Conservation (phyloP, 1,140 invertebrate genomes). For the Drosophila arizonae region DNA sequence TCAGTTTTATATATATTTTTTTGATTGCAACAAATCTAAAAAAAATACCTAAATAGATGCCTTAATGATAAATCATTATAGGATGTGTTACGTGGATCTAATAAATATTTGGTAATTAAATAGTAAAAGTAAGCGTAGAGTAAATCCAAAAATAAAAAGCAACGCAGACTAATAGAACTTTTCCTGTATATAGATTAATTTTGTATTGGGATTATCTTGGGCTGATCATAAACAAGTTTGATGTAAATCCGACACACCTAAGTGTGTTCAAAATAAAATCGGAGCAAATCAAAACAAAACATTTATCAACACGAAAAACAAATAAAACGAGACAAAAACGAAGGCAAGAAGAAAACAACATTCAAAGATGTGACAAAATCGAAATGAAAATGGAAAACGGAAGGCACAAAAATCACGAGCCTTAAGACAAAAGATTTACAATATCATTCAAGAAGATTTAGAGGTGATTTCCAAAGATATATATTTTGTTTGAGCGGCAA, state of each 20-base stretch:
- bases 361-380: slow-evolving; percentile 29
- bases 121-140: neutral
- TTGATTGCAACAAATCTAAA: too few species aligned
- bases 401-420: slow-evolving; percentile 63
- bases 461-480: slow-evolving; percentile 80
- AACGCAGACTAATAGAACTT: too few species aligned
- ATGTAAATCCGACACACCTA: slow-evolving; percentile 6
- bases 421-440: slow-evolving; percentile 81
- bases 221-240: slow-evolving; percentile 30
- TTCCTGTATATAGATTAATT: neutral
- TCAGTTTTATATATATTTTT: too few species aligned
- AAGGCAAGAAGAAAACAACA: slow-evolving; percentile 19
- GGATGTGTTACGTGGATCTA: too few species aligned
- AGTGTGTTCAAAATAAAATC: slow-evolving; percentile 67
- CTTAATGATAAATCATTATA: too few species aligned
- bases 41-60: too few species aligned
- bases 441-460: slow-evolving; percentile 81
- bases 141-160: neutral
- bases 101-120: too few species aligned
- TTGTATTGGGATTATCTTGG: slow-evolving; percentile 38
- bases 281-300: slow-evolving; percentile 79
- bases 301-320: slow-evolving; percentile 59
- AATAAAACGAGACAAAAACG: slow-evolving; percentile 13
- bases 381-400: slow-evolving; percentile 32
- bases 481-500: slow-evolving; percentile 77